These are phyloP conservation scores for Meteorus sp. DNA, from an alignment of 1,140 invertebrate species.

Conservation along the genomic window DNA sequence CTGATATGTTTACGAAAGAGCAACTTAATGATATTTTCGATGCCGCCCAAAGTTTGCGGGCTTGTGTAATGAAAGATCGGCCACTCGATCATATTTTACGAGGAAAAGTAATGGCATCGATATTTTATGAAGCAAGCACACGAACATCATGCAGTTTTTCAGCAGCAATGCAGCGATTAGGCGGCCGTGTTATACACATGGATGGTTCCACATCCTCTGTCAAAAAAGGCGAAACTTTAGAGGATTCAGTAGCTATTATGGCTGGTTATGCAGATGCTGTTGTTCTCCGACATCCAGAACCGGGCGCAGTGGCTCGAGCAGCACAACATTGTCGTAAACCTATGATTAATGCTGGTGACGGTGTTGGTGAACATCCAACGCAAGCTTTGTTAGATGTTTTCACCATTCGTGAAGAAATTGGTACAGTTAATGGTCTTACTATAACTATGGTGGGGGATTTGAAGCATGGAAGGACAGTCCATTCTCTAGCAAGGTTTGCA, in stretches of 20 bases:
- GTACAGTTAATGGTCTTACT: conserved; percentile 94
- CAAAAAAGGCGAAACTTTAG: conserved; percentile 95
- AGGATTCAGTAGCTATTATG: conserved; percentile 86
- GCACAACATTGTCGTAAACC: conserved; percentile 82
- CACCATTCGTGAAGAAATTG: conserved; percentile 98
- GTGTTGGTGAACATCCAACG: conserved; percentile 97
- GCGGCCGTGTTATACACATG: conserved; percentile 88
- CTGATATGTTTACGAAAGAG: conserved; percentile 87
- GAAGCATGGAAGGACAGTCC: conserved; percentile 96
- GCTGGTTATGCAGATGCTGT: conserved; percentile 88
- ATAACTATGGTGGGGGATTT: conserved; percentile 95
- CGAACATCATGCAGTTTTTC: conserved; percentile 95
- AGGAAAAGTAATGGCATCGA: conserved; percentile 92
- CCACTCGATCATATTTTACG: conserved; percentile 82
- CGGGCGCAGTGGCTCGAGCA: conserved; percentile 84
- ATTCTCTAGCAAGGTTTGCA: conserved; percentile 82
- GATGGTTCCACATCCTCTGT: conserved; percentile 89
- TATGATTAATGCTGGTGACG: conserved; percentile 97
- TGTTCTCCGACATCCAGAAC: conserved; percentile 90
- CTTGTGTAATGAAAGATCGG: conserved; percentile 80
- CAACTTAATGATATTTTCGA: conserved; percentile 93
- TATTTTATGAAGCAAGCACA: conserved; percentile 98
- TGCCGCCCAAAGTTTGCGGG: conserved; percentile 85
- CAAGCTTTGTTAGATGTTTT: conserved; percentile 97
- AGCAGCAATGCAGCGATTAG: conserved; percentile 93